Conservation (phyloP, 2,113 vertebrate genomes). For the Hiodon alosoides region DNA sequence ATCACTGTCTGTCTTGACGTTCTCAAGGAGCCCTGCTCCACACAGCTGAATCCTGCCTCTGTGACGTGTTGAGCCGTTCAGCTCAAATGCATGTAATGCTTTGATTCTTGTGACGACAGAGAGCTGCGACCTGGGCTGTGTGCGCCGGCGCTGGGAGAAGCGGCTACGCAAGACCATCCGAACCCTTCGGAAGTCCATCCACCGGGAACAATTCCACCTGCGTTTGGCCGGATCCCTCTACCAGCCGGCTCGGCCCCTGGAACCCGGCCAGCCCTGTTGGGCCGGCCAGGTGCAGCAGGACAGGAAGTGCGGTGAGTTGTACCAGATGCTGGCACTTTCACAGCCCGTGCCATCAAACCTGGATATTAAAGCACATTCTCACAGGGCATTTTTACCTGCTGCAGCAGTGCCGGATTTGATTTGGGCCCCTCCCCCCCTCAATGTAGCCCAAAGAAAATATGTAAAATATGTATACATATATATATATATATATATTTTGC, state of each 20-base stretch:
- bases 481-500: too few relatives aligned
- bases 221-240: slow-evolving; percentile 76
- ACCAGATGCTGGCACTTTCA: too few relatives aligned
- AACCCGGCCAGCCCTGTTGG: slow-evolving; percentile 66
- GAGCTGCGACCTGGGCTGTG: slow-evolving; percentile 79
- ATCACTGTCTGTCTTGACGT: too few relatives aligned
- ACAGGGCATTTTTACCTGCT: too few relatives aligned
- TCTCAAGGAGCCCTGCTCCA: too few relatives aligned
- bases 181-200: slow-evolving; percentile 83
- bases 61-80: background rate
- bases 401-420: too few relatives aligned
- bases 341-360: background rate
- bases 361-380: too few relatives aligned
- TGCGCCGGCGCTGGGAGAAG: slow-evolving; percentile 80
- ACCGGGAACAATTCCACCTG: slow-evolving; percentile 86
- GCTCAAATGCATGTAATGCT: too few relatives aligned
- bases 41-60: too few relatives aligned
- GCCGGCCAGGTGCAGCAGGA: slow-evolving; percentile 69
- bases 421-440: too few relatives aligned
- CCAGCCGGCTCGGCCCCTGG: slow-evolving; percentile 54
- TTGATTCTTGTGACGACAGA: slow-evolving; percentile 58
- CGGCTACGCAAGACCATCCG: slow-evolving; percentile 85
- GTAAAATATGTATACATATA: too few relatives aligned
- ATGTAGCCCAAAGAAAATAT: too few relatives aligned
- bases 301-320: slow-evolving; percentile 84